Evolutionary conservation across 2,113 vertebrate species (phyloP).

Genomic region (Pavo muticus): DNA sequence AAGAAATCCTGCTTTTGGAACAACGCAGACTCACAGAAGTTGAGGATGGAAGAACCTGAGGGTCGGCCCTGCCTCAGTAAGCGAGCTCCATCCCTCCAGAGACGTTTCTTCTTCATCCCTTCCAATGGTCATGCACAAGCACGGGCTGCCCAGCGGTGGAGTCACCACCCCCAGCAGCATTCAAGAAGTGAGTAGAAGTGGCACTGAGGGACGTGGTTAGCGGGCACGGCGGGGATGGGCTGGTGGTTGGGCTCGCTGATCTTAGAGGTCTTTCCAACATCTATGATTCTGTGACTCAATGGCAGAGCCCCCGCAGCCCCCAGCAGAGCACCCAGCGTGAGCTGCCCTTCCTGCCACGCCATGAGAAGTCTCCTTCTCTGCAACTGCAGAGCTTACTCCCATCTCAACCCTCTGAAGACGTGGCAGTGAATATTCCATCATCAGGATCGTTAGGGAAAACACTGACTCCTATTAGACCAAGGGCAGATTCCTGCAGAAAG

Average conservation of each 20-base stretch:
- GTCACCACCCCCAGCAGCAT: too few relatives aligned
- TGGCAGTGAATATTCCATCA: conserved; percentile 41
- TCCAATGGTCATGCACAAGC: too few relatives aligned
- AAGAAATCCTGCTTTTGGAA: background rate
- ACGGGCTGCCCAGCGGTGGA: too few relatives aligned
- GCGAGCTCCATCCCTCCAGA: background rate
- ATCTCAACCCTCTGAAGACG: background rate
- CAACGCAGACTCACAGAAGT: background rate
- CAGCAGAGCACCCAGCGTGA: background rate
- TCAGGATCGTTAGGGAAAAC: conserved; percentile 30
- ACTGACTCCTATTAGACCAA: conserved; percentile 14
- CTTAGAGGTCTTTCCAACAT: too few relatives aligned
- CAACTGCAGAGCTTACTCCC: conserved; percentile 35
- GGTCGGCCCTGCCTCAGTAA: background rate
- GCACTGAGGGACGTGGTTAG: too few relatives aligned
- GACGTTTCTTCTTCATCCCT: background rate
- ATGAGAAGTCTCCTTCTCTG: conserved; percentile 11
- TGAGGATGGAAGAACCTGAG: background rate
- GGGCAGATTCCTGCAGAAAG: conserved; percentile 51
- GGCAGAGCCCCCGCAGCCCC: background rate
- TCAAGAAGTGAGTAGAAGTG: too few relatives aligned
- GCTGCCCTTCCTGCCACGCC: background rate
- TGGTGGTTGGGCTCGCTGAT: too few relatives aligned
- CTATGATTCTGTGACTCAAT: background rate
- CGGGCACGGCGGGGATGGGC: too few relatives aligned